These are phyloP conservation scores for Enteromius paludinosus DNA, from an alignment of 2,797 vertebrate genomes.

Conservation along the genomic window DNA sequence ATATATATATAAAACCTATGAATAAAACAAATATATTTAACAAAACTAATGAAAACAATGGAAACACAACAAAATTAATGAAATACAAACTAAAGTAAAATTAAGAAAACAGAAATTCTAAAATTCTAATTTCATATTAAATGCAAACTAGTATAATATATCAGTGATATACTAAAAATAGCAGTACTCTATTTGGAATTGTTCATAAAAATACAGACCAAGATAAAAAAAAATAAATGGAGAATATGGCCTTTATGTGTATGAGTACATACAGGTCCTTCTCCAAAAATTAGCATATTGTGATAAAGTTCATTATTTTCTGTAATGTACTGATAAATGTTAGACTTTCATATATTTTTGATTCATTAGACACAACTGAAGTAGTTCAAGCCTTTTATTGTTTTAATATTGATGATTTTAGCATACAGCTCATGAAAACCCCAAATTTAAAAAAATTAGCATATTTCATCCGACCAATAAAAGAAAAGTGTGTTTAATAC, in stretches of 20 bases:
- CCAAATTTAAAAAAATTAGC: no score
- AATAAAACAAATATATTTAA: neutral
- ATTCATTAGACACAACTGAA: no score
- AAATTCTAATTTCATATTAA: neutral
- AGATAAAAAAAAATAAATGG: neutral
- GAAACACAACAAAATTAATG: neutral
- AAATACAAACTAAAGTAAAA: neutral
- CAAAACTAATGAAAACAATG: neutral
- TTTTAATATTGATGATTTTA: no score
- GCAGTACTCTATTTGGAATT: neutral
- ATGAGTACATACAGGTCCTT: no score
- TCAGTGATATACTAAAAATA: neutral
- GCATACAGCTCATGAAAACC: no score
- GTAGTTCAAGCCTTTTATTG: no score
- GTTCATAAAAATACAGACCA: neutral
- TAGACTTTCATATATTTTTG: no score
- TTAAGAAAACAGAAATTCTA: neutral
- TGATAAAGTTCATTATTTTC: no score
- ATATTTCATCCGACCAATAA: no score
- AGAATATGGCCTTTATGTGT: neutral
- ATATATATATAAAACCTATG: neutral
- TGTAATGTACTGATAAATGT: no score
- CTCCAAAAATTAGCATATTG: no score
- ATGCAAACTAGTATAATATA: neutral
- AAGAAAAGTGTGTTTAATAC: no score